A percentile compares a stretch with the other conserved stretches of the same genome.
phyloP scores from a whole-genome alignment of 2,888 invertebrate species.

The Diaperis boleti region DNA sequence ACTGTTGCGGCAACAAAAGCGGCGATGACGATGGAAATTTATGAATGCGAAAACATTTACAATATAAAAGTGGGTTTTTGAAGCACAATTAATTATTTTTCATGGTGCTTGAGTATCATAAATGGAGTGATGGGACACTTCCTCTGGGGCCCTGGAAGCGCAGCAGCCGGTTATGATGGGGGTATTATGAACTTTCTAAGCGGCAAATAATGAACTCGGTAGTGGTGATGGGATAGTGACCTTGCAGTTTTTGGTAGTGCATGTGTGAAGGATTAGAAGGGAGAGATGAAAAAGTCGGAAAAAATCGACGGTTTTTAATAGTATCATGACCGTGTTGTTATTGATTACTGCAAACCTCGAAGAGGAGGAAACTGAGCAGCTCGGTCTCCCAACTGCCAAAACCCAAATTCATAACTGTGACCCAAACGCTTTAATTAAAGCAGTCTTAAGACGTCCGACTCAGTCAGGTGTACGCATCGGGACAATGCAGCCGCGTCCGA shows the following conservation, averaged over 20 bases:
- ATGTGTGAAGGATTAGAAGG: too few species aligned
- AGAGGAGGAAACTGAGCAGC: too few species aligned
- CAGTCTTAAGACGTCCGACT: not conserved
- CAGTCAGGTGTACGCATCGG: too few species aligned
- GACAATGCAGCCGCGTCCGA: slow-evolving; percentile 34
- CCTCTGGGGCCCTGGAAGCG: slow-evolving; percentile 51
- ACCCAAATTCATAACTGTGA: too few species aligned
- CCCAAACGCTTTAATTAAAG: slow-evolving; percentile 38
- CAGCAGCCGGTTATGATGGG: slow-evolving; percentile 52
- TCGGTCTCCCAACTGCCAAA: too few species aligned
- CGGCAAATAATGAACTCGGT: slow-evolving; percentile 35
- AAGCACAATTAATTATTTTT: slow-evolving; percentile 67
- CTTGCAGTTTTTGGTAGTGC: slow-evolving; percentile 25
- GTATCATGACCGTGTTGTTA: too few species aligned
- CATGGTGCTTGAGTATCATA: slow-evolving; percentile 65
- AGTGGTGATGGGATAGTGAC: slow-evolving; percentile 16
- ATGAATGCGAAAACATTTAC: slow-evolving; percentile 51
- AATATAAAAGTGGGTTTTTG: slow-evolving; percentile 60
- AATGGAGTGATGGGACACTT: slow-evolving; percentile 57
- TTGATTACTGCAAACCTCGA: too few species aligned
- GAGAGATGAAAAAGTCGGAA: too few species aligned
- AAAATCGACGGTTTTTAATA: too few species aligned
- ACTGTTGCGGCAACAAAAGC: slow-evolving; percentile 42
- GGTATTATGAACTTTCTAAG: slow-evolving; percentile 57
- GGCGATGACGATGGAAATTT: slow-evolving; percentile 52